These are phyloP conservation scores for Euplagia quadripunctaria DNA, from an alignment of 2,888 invertebrate species.

Conservation along the genomic window DNA sequence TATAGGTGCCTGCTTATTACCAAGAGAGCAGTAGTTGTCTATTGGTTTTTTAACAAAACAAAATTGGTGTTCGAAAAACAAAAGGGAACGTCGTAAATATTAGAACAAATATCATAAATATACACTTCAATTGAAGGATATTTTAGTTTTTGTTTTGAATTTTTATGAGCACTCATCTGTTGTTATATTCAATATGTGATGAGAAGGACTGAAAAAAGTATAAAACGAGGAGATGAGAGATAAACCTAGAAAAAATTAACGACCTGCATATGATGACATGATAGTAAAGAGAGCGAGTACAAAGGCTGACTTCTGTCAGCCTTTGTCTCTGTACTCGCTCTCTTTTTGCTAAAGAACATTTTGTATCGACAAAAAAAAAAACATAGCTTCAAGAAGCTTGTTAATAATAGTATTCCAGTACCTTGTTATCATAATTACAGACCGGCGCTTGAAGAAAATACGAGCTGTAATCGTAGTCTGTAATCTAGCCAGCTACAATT, in stretches of 20 bases:
- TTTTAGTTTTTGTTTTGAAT: not conserved
- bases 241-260: not conserved
- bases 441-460: not conserved
- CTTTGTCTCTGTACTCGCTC: too few species aligned
- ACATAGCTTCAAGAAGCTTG: not conserved
- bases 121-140: too few species aligned
- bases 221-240: not conserved
- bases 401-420: not conserved
- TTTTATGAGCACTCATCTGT: not conserved
- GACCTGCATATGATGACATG: not conserved
- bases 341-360: not conserved
- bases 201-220: not conserved
- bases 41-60: too few species aligned
- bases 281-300: not conserved
- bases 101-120: too few species aligned
- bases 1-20: too few species aligned
- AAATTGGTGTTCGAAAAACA: too few species aligned
- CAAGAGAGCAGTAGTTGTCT: too few species aligned
- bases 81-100: too few species aligned
- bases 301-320: not conserved
- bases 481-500: slow-evolving; percentile 13
- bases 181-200: not conserved
- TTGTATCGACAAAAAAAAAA: not conserved
- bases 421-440: not conserved
- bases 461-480: slow-evolving; percentile 3